Evolutionary conservation across 2,797 vertebrate genomes (phyloP), one percentile per base, ranked within the genome.

Genomic region (Chanos chanos): DNA sequence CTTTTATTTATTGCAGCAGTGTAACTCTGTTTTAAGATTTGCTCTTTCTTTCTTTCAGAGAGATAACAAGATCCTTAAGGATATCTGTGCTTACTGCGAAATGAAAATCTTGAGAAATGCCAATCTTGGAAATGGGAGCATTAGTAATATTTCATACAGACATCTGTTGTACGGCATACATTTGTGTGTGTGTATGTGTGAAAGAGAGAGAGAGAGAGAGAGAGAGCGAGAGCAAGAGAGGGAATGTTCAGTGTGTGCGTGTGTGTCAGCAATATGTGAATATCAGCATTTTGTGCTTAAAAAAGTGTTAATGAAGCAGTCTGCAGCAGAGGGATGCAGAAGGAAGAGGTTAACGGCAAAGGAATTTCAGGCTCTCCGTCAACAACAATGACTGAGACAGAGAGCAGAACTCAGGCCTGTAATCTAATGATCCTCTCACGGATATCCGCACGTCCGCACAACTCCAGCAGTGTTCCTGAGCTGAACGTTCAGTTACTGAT

Each of bases 341-440:
- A n/a, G n/a, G n/a, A n/a, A n/a, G n/a, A n/a, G n/a, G n/a, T n/a
- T 21, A 19, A 41, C 18, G 41, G 41, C 18, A 16, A 6, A 18
- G 76, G 82, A 81, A 85, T 83, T 65, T 31, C 61, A 52, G 64
- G 62, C 75, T n/a, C 67, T 68, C 12, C 8, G 24, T 22, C 9
- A 63, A 37, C 44, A 76, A 84, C 80, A 83, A 79, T 81, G 77
- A 70, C 68, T 65, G 3, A 34, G 53, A 75, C 71, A 68, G 64
- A 41, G 41, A 75, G 66, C 71, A 68, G 61, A 61, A 65, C 66
- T 50, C 24, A 62, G 69, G 61, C 70, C 57, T 21, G 58, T 84
- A 82, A 83, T 83, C 73, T 75, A 83, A 85, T 83, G 77, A 63
- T 77, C 70, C 58, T 56, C 64, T 39, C 19, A 60, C 66, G 59